phyloP scores from a whole-genome alignment of 2,797 vertebrate species.

The Chelidonichthys spinosus region DNA sequence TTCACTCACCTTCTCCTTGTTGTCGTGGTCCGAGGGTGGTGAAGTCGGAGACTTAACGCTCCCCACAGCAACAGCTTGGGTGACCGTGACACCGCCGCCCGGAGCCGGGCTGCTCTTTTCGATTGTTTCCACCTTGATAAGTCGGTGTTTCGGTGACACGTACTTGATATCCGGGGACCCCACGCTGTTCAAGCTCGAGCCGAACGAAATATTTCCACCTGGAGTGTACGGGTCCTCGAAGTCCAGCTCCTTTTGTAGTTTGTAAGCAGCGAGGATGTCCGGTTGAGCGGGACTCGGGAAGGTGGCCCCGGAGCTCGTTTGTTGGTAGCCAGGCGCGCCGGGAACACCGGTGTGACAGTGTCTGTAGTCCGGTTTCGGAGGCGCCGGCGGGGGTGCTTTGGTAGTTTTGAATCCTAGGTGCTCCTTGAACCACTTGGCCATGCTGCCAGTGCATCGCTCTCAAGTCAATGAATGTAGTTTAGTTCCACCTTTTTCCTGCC shows the following conservation, averaged over 20 bases:
- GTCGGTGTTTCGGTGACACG: conserved; percentile 91
- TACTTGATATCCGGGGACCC: conserved; percentile 86
- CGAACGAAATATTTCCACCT: conserved; percentile 81
- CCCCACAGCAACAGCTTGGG: conserved; percentile 70
- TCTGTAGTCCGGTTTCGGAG: conserved; percentile 94
- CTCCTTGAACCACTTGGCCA: conserved; percentile 98
- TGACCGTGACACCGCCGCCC: conserved; percentile 75
- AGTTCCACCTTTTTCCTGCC: conserved; percentile 71
- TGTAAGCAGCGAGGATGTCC: conserved; percentile 95
- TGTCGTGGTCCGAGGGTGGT: conserved; percentile 82
- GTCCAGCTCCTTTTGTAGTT: conserved; percentile 94
- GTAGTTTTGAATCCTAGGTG: conserved; percentile 96
- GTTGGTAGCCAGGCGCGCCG: conserved; percentile 80
- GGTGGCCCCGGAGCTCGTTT: conserved; percentile 73
- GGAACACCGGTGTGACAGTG: conserved; percentile 82
- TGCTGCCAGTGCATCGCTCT: conserved; percentile 92
- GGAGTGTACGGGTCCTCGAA: conserved; percentile 96
- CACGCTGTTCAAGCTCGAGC: conserved; percentile 72
- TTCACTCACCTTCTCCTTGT: conserved; percentile 87
- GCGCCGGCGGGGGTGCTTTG: conserved; percentile 91
- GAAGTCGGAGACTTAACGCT: conserved; percentile 83
- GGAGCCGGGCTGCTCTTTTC: conserved; percentile 85
- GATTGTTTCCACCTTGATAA: conserved; percentile 90
- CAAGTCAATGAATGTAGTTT: conserved; percentile 77
- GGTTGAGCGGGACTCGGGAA: conserved; percentile 87